Base-by-base conservation (phyloP, 2,113 vertebrate species). In the Pelobates fuscus region DNA sequence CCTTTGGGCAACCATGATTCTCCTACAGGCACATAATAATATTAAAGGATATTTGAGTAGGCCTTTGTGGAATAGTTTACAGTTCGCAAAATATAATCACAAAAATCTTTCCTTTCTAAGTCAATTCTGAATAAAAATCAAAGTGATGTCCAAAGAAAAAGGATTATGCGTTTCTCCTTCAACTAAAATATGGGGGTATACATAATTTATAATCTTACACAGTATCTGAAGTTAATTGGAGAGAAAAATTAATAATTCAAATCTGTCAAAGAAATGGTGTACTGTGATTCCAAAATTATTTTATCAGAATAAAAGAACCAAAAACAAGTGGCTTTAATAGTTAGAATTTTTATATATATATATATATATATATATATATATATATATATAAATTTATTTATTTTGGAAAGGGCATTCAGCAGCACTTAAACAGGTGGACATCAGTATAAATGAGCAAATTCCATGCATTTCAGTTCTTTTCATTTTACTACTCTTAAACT, bases 211-310 rank as follows among this genome's bases (percentile, higher is more conserved):
- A 61, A 18, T 43, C 43, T 71, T 60, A 62, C 41, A 27, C 41
- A 29, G 69, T 71, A 71, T 61, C 58, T 62, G 58, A 71, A 61
- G 58, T 71, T 71, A 71, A 71, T 62, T 71, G 69, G 58, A 49
- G 5, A 49, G 41, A 21, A 30, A 71, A 71, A 71, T 62, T 49
- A 71, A 71, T 71, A 71, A 49, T 62, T 71, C 60, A 71, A 62
- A 62, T 71, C 59, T 71, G 58, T 71, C 69, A 71, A 62, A 61
- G 44, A 49, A 71, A 49, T 29, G 21, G 37, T 61, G 55, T 49
- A 61, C 60, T 61, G 57, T 61, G 23, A n/a, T 59, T 46, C 37
- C 37, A 71, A 71, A 21, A 49, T 26, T 21, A 44, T 71, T 61
- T 71, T 20, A 61, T 46, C 41, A 71, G 10, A 61, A 17, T 61